Evolutionary conservation across 2,888 invertebrate species (phyloP), one percentile per base, ranked within the genome.

Genomic region (Leucophenga maculata): DNA sequence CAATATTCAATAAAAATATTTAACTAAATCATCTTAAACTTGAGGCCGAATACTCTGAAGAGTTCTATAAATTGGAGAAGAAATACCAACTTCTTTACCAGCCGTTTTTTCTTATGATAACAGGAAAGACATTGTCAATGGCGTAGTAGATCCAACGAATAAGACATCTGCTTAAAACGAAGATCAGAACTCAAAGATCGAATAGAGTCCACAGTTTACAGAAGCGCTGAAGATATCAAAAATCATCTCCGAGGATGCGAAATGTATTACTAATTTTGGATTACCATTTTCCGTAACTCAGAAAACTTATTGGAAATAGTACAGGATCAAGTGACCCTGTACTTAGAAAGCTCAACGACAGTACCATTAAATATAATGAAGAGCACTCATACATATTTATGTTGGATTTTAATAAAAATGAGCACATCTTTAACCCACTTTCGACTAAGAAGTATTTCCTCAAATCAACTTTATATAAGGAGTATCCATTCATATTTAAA

Each of bases 381-480:
- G 87, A 91, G 90, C 78, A 91, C 73, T 87, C 88, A 11, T 89
- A 88, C 78, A 91, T 90, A 0, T 89, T 99, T 85, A 95, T 97
- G 89, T 99, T 99, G 90, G 93, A 96, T 89, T 99, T 99, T 87
- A 92, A 93, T 62, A 92, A 95, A 66, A 99, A 99, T 88, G 97
- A 97, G 83, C 98, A 93, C 90, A 99, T 93, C 91, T 94, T 90
- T 90, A 97, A 93, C 90, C 91, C 87, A 85, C 93, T 91, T 88
- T 92, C 99, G 76, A 97, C 95, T 48, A 99, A 99, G 90, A 93
- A 95, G 86, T 99, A 99, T 87, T 93, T 94, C 72, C 94, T 99
- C 93, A 95, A 96, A 88, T 96, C 97, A 86, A 92, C 92, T 73
- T n/a, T n/a, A n/a, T n/a, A n/a, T n/a, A n/a, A n/a, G n/a, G n/a